Evolutionary conservation across 1,140 invertebrate species (phyloP), one percentile per base, ranked within the genome.

Genomic region (Physella acuta): DNA sequence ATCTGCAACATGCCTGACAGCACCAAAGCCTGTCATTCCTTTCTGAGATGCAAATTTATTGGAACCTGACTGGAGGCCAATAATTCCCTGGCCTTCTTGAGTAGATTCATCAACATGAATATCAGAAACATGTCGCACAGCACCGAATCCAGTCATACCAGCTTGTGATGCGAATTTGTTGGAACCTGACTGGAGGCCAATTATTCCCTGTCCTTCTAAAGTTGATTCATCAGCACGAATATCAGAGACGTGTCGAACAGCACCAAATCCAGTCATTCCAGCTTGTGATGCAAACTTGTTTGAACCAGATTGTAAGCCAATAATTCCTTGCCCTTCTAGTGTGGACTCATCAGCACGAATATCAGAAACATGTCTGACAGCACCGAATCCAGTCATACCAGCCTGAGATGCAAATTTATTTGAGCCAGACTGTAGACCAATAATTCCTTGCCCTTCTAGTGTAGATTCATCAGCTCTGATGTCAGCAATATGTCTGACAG

Each of bases 61-160:
- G 56, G 91, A 91, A 49, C 94, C 94, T 60, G 93, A 93, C 83
- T 97, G 94, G 0, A 96, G 88, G 69, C 94, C 94, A 72, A 97
- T 94, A 30, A 96, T 89, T 0, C 89, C 86, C 75, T 96, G 88
- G 2, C 93, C 92, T 52, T 79, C 75, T n/a, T 61, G 68, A 16
- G 65, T 39, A 51, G 69, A 60, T n/a, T 79, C 75, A 36, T 76
- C 76, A 4, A 64, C 53, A 39, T 66, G 66, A 52, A 78, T 73
- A 52, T 79, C 78, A 36, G 76, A 70, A 28, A 81, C 74, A 61
- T 82, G 80, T n/a, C 80, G 49, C 14, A 77, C 71, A 11, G 72
- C 74, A 11, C 80, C 80, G 52, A 82, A 39, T 17, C 68, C 58
- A 8, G 20, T 11, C 39, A 44, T 44, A 11, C 39, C 39, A 44